These are phyloP conservation scores for Monomorium pharaonis DNA, from an alignment of 1,140 invertebrate species.

Conservation along the genomic window DNA sequence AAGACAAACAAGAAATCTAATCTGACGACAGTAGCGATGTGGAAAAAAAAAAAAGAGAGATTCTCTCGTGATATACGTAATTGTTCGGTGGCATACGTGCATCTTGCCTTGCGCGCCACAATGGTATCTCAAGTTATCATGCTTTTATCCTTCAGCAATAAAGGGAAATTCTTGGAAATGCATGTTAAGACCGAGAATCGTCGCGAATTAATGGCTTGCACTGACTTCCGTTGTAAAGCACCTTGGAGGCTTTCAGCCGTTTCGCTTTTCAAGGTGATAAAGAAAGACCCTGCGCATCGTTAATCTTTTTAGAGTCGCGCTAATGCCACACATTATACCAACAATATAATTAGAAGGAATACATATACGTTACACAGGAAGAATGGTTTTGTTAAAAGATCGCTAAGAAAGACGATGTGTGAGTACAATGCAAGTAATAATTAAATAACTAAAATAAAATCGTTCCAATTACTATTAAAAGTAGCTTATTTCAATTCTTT, in stretches of 20 bases:
- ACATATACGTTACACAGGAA: not conserved
- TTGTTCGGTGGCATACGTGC: conserved; percentile 3
- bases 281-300: not conserved
- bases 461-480: too few species aligned
- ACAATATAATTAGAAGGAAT: not conserved
- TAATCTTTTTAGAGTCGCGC: conserved; percentile 19
- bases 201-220: conserved; percentile 31
- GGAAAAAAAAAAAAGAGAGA: not conserved
- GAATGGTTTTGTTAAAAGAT: too few species aligned
- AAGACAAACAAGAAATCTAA: conserved; percentile 30
- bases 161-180: not conserved
- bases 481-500: too few species aligned
- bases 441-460: too few species aligned
- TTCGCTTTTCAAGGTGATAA: conserved; percentile 16
- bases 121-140: conserved; percentile 24
- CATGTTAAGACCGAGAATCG: not conserved
- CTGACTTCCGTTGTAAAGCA: not conserved
- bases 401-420: too few species aligned
- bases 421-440: too few species aligned
- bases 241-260: not conserved
- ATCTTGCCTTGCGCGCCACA: not conserved
- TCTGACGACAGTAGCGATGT: not conserved
- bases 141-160: not conserved
- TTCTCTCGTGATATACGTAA: conserved; percentile 5
- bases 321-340: not conserved